These are phyloP conservation scores for Cotesia chilonis DNA, from an alignment of 1,140 invertebrate species.

Conservation along the genomic window DNA sequence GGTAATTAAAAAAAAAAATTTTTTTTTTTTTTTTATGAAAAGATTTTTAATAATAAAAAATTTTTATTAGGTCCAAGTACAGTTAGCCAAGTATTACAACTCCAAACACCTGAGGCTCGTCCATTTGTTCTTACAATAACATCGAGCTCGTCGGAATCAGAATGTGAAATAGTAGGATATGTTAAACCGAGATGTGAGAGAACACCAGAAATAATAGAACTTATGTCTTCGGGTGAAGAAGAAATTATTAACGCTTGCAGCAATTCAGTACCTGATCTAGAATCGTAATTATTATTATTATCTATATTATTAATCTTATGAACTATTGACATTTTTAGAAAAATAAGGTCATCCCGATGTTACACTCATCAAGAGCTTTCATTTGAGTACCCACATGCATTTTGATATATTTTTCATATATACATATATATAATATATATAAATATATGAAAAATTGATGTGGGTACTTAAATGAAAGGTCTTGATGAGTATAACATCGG, in stretches of 20 bases:
- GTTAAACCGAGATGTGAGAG: conserved; percentile 67
- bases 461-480: too few species aligned
- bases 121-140: conserved; percentile 50
- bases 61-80: conserved; percentile 50
- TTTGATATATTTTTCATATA: too few species aligned
- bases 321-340: too few species aligned
- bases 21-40: background rate
- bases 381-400: too few species aligned
- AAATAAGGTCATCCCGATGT: too few species aligned
- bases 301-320: background rate
- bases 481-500: too few species aligned
- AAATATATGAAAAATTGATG: too few species aligned
- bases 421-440: too few species aligned
- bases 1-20: conserved; percentile 39
- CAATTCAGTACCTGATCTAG: background rate
- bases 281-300: conserved; percentile 15
- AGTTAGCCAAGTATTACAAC: conserved; percentile 45
- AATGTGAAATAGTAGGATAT: conserved; percentile 63
- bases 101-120: conserved; percentile 34
- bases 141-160: conserved; percentile 49
- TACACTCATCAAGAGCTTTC: too few species aligned
- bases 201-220: conserved; percentile 67
- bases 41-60: conserved; percentile 22
- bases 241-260: conserved; percentile 1
- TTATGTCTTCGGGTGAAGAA: conserved; percentile 60